Evolutionary conservation across 2,797 vertebrate genomes (phyloP).

Genomic region (Synanceia verrucosa): DNA sequence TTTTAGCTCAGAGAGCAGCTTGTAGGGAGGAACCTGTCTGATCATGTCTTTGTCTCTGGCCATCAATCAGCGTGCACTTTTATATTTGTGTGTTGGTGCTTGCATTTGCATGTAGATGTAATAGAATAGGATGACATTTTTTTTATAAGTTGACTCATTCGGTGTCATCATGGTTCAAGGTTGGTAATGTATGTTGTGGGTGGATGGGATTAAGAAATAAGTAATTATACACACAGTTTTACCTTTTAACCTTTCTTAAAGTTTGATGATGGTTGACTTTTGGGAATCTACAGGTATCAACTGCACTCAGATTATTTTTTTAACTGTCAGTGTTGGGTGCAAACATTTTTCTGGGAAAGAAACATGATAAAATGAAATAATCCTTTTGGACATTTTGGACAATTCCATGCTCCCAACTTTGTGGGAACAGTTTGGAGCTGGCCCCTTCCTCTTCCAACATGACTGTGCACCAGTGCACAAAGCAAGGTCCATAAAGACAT

Average conservation of each 20-base stretch:
- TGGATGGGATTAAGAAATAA: slow-evolving; percentile 5
- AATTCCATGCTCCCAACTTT: too few relatives aligned
- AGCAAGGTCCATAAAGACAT: too few relatives aligned
- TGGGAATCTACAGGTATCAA: not conserved
- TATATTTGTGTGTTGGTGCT: not conserved
- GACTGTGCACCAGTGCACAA: too few relatives aligned
- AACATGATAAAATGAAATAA: too few relatives aligned
- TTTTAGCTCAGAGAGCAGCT: not conserved
- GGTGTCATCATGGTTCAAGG: slow-evolving; percentile 17
- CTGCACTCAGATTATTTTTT: not conserved
- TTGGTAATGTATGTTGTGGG: slow-evolving; percentile 15
- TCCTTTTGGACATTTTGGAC: too few relatives aligned
- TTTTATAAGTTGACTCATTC: slow-evolving; percentile 30
- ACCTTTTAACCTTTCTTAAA: slow-evolving; percentile 7
- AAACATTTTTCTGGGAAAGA: not conserved
- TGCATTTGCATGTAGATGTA: slow-evolving; percentile 27
- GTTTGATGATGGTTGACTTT: not conserved
- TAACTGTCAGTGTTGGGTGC: not conserved
- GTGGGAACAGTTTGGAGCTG: too few relatives aligned
- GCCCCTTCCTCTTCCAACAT: too few relatives aligned
- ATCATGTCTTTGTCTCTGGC: slow-evolving; percentile 47
- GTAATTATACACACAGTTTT: slow-evolving; percentile 8
- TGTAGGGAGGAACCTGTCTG: slow-evolving; percentile 31
- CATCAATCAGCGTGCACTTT: not conserved
- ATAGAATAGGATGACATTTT: slow-evolving; percentile 6